phyloP scores from a whole-genome alignment of 2,113 vertebrate species.

The Chionodraco myersi region DNA sequence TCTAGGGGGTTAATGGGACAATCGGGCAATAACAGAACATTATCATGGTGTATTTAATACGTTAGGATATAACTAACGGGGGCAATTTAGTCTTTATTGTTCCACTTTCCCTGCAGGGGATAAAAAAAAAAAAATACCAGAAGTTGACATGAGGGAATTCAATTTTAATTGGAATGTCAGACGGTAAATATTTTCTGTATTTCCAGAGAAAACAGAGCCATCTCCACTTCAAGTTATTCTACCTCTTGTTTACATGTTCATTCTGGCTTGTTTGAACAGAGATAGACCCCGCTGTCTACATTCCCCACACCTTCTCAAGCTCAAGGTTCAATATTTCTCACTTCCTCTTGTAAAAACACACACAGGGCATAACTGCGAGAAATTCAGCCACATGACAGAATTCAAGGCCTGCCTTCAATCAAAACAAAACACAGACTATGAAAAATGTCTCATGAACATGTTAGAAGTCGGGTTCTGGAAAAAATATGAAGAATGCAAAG shows the following conservation, averaged over 20 bases:
- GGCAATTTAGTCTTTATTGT: slow-evolving; percentile 14
- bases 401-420: not conserved
- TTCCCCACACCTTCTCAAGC: slow-evolving; percentile 75
- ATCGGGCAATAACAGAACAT: not conserved
- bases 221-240: slow-evolving; percentile 1
- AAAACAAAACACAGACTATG: slow-evolving; percentile 23
- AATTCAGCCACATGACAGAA: slow-evolving; percentile 28
- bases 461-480: not conserved
- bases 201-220: slow-evolving; percentile 11
- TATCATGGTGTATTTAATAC: slow-evolving; percentile 10
- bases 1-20: not conserved
- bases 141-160: not conserved
- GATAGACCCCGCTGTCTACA: slow-evolving; percentile 67
- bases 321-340: slow-evolving; percentile 76
- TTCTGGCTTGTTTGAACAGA: slow-evolving; percentile 64
- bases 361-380: not conserved
- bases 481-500: not conserved
- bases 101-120: slow-evolving; percentile 18
- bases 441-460: slow-evolving; percentile 34
- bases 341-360: slow-evolving; percentile 31
- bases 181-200: not conserved
- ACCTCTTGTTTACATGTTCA: slow-evolving; percentile 48
- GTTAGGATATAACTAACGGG: not conserved
- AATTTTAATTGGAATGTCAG: not conserved
- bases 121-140: slow-evolving; percentile 15